Conservation (phyloP, 2,797 vertebrate genomes). For the Rhynchotus rufescens region DNA sequence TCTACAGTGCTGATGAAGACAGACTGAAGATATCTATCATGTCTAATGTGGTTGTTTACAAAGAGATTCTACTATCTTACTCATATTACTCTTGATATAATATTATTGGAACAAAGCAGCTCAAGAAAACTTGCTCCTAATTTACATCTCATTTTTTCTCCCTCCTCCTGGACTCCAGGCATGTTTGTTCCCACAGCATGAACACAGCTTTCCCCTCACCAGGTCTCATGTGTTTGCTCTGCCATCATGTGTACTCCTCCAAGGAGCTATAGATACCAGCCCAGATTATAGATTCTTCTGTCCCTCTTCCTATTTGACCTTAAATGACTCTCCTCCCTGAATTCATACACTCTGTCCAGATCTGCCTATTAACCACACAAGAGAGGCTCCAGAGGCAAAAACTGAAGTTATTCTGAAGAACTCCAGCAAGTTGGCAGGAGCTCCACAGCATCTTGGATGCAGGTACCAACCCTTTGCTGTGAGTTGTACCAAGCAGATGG, state of each 20-base stretch:
- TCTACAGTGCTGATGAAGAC: background rate
- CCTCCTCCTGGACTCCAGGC: background rate
- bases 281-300: background rate
- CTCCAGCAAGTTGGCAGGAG: conserved; percentile 37
- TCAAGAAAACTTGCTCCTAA: conserved; percentile 2
- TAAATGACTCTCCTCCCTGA: background rate
- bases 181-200: background rate
- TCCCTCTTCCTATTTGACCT: background rate
- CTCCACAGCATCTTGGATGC: background rate
- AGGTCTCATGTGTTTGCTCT: background rate
- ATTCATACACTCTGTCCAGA: background rate
- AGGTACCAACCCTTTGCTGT: conserved; percentile 25
- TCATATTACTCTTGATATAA: background rate
- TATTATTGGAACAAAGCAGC: conserved; percentile 18
- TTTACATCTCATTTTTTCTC: conserved; percentile 2
- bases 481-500: conserved; percentile 45
- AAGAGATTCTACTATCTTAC: conserved; percentile 6
- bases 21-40: conserved; percentile 36
- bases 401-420: background rate
- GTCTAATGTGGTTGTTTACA: conserved; percentile 1
- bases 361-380: background rate
- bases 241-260: background rate
- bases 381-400: background rate
- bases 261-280: background rate
- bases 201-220: background rate